Percentiles rank a stretch among this genome's conserved stretches.
phyloP scores from a whole-genome alignment of 2,888 invertebrate genomes.

The Gnatocerus cornutus region DNA sequence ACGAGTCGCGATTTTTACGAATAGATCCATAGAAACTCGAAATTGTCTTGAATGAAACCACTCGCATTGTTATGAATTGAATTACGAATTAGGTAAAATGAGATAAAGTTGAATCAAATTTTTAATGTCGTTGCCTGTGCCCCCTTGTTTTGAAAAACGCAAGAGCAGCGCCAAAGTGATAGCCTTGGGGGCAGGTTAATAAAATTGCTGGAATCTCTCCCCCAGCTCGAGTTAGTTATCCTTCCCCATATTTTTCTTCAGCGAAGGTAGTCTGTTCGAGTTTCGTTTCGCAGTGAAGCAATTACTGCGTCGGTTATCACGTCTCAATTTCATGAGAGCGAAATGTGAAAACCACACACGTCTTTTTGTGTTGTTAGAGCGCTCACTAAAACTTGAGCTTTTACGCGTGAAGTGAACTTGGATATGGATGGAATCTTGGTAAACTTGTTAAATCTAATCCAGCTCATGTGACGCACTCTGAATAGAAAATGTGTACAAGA shows the following conservation, averaged over 20 bases:
- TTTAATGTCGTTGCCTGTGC: no score
- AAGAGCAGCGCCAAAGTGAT: no score
- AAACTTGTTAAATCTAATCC: constrained; percentile 64
- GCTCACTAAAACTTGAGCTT: constrained; percentile 60
- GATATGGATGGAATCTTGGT: constrained; percentile 60
- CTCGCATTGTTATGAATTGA: no score
- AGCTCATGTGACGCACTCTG: constrained; percentile 56
- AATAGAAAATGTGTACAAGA: constrained; percentile 56
- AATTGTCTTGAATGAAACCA: no score
- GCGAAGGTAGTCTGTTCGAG: constrained; percentile 6
- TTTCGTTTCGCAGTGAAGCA: constrained; percentile 28
- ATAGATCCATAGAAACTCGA: no score
- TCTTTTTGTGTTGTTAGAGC: constrained; percentile 55
- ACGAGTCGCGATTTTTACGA: no score
- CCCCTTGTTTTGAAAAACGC: no score
- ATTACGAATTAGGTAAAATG: no score
- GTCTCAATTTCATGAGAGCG: constrained; percentile 54
- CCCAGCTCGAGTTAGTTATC: constrained; percentile 7
- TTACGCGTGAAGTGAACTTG: constrained; percentile 59
- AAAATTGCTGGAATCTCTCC: constrained; percentile 7
- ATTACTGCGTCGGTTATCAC: constrained; percentile 50
- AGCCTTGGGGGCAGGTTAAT: constrained; percentile 2
- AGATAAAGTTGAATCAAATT: no score
- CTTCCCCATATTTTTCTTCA: constrained; percentile 4
- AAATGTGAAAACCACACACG: constrained; percentile 59